Percentiles rank a stretch among this genome's conserved stretches.
Conservation (phyloP, 1,140 invertebrate genomes). For the Drosophila nasuta region DNA sequence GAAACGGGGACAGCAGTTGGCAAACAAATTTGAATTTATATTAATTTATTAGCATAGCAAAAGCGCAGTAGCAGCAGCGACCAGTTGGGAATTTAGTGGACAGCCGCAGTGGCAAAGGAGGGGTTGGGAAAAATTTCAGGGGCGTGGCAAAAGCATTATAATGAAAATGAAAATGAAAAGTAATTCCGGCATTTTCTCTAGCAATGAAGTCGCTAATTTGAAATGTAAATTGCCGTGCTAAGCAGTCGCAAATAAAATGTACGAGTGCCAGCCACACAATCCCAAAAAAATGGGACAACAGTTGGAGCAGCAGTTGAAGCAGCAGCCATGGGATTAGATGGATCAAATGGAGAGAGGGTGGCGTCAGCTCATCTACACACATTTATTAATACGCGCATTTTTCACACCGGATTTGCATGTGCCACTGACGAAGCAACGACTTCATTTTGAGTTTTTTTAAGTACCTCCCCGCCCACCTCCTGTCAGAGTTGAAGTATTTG, state of each 20-base stretch:
- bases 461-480: conserved; percentile 44
- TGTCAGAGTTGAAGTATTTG: conserved; percentile 52
- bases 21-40: conserved; percentile 84
- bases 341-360: neutral
- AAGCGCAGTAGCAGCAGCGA: conserved; percentile 61
- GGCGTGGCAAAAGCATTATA: conserved; percentile 31
- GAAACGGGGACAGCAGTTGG: conserved; percentile 67
- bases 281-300: conserved; percentile 35
- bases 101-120: conserved; percentile 8
- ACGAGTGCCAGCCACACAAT: conserved; percentile 2
- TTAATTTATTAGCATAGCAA: conserved; percentile 83
- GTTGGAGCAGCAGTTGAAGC: neutral
- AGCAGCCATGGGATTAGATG: neutral
- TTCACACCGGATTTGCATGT: conserved; percentile 64
- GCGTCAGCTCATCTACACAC: conserved; percentile 22
- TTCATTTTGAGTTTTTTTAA: conserved; percentile 81
- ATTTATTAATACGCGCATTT: conserved; percentile 79
- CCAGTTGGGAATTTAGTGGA: conserved; percentile 30
- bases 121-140: conserved; percentile 28
- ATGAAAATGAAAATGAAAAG: conserved; percentile 78
- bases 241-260: conserved; percentile 57
- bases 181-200: conserved; percentile 71
- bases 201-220: conserved; percentile 83
- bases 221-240: conserved; percentile 78
- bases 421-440: conserved; percentile 47